phyloP scores from a whole-genome alignment of 23 tunicate genomes.

The Ascidia mentula region DNA sequence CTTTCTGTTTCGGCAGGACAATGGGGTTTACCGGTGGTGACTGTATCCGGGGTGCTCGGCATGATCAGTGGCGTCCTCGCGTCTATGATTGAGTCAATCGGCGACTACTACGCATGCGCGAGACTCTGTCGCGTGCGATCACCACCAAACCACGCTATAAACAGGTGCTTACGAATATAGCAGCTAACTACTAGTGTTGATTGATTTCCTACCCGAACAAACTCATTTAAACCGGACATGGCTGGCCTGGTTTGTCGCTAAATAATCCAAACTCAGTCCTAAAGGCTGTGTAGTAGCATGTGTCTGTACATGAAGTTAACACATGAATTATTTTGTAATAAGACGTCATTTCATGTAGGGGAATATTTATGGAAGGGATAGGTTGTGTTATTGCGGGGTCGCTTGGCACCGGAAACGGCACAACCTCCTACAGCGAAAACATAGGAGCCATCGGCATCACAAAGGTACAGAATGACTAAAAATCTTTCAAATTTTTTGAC shows the following conservation, averaged over 20 bases:
- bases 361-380: slow-evolving; percentile 87
- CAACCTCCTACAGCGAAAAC: slow-evolving; percentile 92
- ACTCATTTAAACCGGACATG: no score
- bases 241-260: no score
- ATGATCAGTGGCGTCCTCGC: slow-evolving; percentile 88
- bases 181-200: background rate
- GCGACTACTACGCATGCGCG: slow-evolving; percentile 76
- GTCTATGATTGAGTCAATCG: slow-evolving; percentile 75
- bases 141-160: slow-evolving; percentile 85
- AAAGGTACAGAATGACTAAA: slow-evolving; percentile 22
- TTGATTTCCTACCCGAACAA: no score
- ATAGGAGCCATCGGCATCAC: slow-evolving; percentile 95
- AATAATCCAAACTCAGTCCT: no score
- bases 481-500: background rate
- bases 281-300: no score
- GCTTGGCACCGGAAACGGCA: slow-evolving; percentile 85
- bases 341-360: slow-evolving; percentile 44
- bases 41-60: slow-evolving; percentile 69
- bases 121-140: slow-evolving; percentile 51
- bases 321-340: no score
- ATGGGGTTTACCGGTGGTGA: slow-evolving; percentile 78
- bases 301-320: no score
- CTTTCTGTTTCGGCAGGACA: slow-evolving; percentile 55
- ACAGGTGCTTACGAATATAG: slow-evolving; percentile 37
- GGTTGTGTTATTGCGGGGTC: slow-evolving; percentile 83